Evolutionary conservation across 2,113 vertebrate genomes (phyloP).

Genomic region (Colius striatus): DNA sequence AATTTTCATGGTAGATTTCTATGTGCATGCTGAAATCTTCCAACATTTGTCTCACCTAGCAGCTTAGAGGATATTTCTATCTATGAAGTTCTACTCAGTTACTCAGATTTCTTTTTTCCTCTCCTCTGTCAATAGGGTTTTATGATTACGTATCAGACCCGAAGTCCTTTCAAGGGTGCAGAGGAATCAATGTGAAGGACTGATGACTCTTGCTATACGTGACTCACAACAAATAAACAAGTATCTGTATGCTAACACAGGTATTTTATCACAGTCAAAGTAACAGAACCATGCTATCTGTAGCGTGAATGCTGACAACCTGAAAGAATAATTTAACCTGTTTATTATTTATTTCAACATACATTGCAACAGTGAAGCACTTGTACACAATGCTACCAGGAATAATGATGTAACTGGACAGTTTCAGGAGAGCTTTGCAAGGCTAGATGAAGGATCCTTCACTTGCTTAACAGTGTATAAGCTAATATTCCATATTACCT

Average conservation of each 20-base stretch:
- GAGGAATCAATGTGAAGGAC: rapidly evolving
- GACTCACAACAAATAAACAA: neutral
- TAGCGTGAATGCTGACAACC: rapidly evolving
- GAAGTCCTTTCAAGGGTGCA: neutral
- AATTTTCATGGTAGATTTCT: neutral
- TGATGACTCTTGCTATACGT: rapidly evolving
- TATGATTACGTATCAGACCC: rapidly evolving
- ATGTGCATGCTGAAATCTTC: neutral
- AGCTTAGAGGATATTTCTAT: neutral
- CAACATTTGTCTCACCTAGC: neutral
- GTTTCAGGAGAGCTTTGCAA: neutral
- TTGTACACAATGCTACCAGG: neutral
- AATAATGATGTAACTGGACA: neutral
- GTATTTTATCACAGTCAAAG: neutral
- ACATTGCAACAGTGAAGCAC: neutral
- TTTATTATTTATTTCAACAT: neutral
- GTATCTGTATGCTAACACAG: too few relatives aligned
- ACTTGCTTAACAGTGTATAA: neutral
- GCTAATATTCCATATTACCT: neutral
- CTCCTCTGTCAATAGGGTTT: neutral
- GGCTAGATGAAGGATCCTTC: neutral
- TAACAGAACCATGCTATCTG: neutral
- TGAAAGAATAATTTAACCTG: neutral
- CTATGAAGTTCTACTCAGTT: neutral
- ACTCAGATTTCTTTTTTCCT: neutral